Conservation (phyloP, 1,140 invertebrate species). For the Melipona quadrifasciata region DNA sequence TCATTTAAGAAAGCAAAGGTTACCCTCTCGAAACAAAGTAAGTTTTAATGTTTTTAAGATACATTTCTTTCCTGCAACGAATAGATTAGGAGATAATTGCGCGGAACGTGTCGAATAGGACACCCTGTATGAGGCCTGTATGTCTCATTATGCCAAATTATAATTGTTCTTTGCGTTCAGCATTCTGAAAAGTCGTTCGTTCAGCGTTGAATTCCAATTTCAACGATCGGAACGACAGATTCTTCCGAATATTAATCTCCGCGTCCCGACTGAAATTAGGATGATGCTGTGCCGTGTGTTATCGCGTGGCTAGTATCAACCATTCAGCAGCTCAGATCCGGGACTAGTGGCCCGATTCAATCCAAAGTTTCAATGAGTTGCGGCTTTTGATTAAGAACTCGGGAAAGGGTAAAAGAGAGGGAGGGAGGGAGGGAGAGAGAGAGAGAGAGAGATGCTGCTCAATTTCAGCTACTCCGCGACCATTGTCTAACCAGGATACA, state of each 20-base stretch:
- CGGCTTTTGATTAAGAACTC: slow-evolving; percentile 38
- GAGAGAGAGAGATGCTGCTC: background rate
- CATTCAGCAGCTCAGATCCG: slow-evolving; percentile 20
- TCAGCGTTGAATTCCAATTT: background rate
- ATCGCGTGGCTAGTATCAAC: slow-evolving; percentile 20
- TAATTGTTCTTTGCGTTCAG: background rate
- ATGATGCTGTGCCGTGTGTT: background rate
- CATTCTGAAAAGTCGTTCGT: too few species aligned
- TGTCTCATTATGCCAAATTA: too few species aligned
- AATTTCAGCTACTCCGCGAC: background rate
- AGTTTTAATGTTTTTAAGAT: too few species aligned
- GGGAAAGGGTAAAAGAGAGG: too few species aligned
- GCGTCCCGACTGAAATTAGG: background rate
- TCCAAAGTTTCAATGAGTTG: slow-evolving; percentile 51
- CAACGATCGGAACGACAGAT: background rate
- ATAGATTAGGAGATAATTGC: too few species aligned
- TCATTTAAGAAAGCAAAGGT: too few species aligned
- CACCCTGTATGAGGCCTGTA: too few species aligned
- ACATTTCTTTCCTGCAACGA: too few species aligned
- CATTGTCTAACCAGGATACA: background rate
- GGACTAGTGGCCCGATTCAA: slow-evolving; percentile 41
- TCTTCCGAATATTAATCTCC: slow-evolving; percentile 26
- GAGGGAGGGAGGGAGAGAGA: too few species aligned
- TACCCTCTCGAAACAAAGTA: too few species aligned
- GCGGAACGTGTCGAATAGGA: too few species aligned